Percentiles rank a stretch among this genome's conserved stretches.
Conservation (phyloP, 2,113 vertebrate species). For the Pollimyrus isidori region DNA sequence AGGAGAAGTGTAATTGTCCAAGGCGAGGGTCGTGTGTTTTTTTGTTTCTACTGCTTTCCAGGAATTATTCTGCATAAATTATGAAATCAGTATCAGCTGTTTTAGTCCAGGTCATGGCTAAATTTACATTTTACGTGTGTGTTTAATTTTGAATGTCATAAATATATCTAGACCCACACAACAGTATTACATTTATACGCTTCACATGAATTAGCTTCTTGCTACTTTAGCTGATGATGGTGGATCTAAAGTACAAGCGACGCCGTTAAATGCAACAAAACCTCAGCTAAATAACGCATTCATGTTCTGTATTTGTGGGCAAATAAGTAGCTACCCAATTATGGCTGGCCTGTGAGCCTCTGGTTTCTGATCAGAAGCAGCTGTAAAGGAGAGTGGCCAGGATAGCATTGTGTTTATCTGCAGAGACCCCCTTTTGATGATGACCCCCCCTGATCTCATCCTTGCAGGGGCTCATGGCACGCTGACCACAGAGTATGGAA, state of each 20-base stretch:
- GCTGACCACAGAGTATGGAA: conserved; percentile 84
- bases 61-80: no score
- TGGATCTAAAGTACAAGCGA: background rate
- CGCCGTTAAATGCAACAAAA: background rate
- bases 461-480: conserved; percentile 69
- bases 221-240: background rate
- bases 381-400: background rate
- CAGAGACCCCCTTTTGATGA: background rate
- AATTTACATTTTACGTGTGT: background rate
- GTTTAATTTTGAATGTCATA: background rate
- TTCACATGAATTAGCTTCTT: background rate
- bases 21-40: background rate
- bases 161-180: background rate
- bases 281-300: background rate
- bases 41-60: background rate
- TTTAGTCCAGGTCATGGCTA: background rate
- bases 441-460: conserved; percentile 25
- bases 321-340: background rate
- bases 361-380: background rate
- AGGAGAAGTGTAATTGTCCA: background rate
- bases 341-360: background rate
- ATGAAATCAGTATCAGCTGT: background rate
- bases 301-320: background rate
- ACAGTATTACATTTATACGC: background rate
- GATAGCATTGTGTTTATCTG: background rate